Evolutionary conservation across 2,113 vertebrate genomes (phyloP).

Genomic region (Dasyornis broadbenti): DNA sequence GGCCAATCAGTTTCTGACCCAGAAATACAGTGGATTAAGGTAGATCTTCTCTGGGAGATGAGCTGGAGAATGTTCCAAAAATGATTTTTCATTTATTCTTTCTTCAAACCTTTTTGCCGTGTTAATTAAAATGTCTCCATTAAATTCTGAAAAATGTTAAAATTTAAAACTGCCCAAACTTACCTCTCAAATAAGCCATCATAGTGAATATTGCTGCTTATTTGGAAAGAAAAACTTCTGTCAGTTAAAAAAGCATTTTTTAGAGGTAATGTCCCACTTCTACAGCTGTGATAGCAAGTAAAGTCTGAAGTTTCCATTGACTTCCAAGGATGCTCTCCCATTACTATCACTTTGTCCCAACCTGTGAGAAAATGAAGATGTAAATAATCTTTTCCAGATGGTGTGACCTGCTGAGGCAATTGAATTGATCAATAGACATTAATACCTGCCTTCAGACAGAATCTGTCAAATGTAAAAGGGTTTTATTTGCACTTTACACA

Average conservation of each 20-base stretch:
- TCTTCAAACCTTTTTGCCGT: not conserved
- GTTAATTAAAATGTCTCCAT: not conserved
- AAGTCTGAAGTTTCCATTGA: not conserved
- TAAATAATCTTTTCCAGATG: not conserved
- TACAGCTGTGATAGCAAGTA: not conserved
- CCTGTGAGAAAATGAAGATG: not conserved
- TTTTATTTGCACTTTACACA: not conserved
- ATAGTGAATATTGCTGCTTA: not conserved
- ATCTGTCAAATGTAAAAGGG: not conserved
- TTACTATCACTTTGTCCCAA: not conserved
- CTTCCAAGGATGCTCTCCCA: not conserved
- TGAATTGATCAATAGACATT: not conserved
- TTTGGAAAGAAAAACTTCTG: not conserved
- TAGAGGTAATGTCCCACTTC: not conserved
- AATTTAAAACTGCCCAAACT: not conserved
- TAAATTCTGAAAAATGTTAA: not conserved
- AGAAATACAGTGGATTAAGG: not conserved
- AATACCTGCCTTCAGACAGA: not conserved
- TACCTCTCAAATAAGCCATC: not conserved
- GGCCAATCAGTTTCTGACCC: not conserved
- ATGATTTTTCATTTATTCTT: not conserved
- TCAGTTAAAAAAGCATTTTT: not conserved
- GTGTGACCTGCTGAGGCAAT: not conserved
- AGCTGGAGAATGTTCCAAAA: not conserved
- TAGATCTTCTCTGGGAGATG: not conserved